phyloP scores from a whole-genome alignment of 64 coral and sea anemone genomes.

The Stichodactyla helianthus region DNA sequence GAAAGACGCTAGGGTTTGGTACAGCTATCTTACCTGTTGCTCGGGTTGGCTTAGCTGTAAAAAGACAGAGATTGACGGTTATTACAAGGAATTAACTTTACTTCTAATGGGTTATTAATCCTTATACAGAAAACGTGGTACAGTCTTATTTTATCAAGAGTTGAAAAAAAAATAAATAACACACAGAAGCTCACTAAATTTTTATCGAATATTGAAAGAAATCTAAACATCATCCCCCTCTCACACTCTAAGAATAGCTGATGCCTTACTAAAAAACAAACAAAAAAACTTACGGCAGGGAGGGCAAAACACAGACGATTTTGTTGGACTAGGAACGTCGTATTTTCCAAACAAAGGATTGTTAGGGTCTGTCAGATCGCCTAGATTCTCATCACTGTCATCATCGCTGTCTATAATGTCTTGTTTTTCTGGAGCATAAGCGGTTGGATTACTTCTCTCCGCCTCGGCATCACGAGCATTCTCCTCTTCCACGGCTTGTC shows the following conservation, averaged over 20 bases:
- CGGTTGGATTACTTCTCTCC: neutral
- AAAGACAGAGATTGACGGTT: neutral
- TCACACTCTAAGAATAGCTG: too few relatives aligned
- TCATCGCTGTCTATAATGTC: slow-evolving; percentile 1
- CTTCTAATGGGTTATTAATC: too few relatives aligned
- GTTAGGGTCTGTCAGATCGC: slow-evolving; percentile 4
- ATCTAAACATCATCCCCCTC: too few relatives aligned
- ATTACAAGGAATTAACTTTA: neutral
- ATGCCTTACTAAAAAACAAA: neutral
- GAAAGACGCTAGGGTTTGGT: neutral
- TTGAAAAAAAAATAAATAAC: neutral
- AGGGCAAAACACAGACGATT: slow-evolving; percentile 27
- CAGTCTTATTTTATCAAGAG: neutral
- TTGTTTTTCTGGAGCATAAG: neutral
- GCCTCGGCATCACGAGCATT: slow-evolving; percentile 27
- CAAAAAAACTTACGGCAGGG: slow-evolving; percentile 36
- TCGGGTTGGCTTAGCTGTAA: slow-evolving; percentile 47
- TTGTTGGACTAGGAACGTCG: neutral
- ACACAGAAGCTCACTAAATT: too few relatives aligned
- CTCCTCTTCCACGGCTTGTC: slow-evolving; percentile 47
- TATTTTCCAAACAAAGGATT: slow-evolving; percentile 26
- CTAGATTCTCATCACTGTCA: neutral
- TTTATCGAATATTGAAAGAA: too few relatives aligned
- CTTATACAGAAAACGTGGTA: neutral
- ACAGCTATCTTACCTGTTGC: neutral